These are phyloP conservation scores for Diogma glabrata DNA, from an alignment of 2,888 invertebrate species.

Conservation along the genomic window DNA sequence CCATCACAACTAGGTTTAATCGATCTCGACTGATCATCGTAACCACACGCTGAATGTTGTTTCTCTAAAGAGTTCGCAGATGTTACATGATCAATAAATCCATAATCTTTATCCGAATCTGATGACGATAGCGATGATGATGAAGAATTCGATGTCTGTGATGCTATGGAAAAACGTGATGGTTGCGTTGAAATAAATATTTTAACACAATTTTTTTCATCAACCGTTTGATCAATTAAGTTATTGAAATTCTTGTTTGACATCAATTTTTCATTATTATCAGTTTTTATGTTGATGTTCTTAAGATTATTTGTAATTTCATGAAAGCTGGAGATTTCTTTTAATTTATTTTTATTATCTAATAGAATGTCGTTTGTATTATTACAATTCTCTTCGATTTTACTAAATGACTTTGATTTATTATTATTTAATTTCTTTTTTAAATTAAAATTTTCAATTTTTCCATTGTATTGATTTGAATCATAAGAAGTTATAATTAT, in stretches of 20 bases:
- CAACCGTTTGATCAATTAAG: slow-evolving; percentile 8
- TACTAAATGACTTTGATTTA: not conserved
- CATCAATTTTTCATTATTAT: slow-evolving; percentile 12
- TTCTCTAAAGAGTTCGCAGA: no score
- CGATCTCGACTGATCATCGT: no score
- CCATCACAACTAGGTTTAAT: slow-evolving; percentile 41
- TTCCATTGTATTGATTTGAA: no score
- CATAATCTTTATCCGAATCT: slow-evolving; percentile 18
- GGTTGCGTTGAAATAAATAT: slow-evolving; percentile 8
- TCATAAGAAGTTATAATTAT: no score
- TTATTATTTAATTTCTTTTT: no score
- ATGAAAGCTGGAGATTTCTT: not conserved
- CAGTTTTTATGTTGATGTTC: slow-evolving; percentile 12
- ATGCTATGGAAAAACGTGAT: slow-evolving; percentile 17
- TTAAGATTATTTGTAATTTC: slow-evolving; percentile 13
- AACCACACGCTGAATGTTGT: no score
- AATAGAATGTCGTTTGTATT: slow-evolving; percentile 11
- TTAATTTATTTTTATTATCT: no score
- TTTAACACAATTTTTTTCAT: slow-evolving; percentile 7
- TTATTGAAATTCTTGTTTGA: slow-evolving; percentile 11
- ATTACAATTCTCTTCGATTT: not conserved
- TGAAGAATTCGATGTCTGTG: slow-evolving; percentile 7
- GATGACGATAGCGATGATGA: slow-evolving; percentile 14
- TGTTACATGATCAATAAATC: slow-evolving; percentile 17
- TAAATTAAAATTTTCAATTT: no score